Conservation (phyloP, 2,797 vertebrate species). For the Rhinogobio ventralis region DNA sequence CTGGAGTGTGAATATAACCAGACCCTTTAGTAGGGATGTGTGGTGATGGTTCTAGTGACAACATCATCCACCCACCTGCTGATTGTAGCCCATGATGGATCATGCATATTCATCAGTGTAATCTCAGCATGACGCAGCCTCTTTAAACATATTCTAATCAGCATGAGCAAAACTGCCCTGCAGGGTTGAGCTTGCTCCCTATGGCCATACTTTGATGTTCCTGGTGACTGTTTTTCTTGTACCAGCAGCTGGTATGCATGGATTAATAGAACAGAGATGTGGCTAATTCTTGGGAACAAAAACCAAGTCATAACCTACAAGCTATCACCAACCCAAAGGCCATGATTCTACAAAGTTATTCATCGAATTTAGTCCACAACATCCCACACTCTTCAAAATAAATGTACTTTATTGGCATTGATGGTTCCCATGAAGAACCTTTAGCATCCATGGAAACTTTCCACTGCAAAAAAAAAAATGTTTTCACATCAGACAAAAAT, state of each 20-base stretch:
- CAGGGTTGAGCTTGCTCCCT: conserved; percentile 29
- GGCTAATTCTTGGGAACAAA: background rate
- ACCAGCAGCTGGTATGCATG: background rate
- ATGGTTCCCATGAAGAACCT: background rate
- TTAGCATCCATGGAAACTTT: background rate
- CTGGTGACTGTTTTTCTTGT: conserved; percentile 14
- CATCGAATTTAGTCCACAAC: conserved; percentile 1
- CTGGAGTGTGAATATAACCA: background rate
- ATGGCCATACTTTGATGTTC: conserved; percentile 35
- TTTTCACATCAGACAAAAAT: background rate
- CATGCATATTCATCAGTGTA: conserved; percentile 24
- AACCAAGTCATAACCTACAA: background rate
- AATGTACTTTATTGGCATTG: background rate
- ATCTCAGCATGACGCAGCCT: conserved; percentile 11
- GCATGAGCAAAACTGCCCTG: conserved; percentile 3
- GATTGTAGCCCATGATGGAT: conserved; percentile 22
- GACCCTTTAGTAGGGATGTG: background rate
- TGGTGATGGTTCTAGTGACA: background rate
- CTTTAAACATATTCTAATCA: conserved; percentile 35
- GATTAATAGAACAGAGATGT: conserved; percentile 28
- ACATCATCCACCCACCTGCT: conserved; percentile 20
- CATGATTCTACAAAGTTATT: background rate
- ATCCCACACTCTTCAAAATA: background rate
- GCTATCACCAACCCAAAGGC: background rate
- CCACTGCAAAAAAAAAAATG: background rate